Evolutionary conservation across 2,888 invertebrate species (phyloP), one percentile per base, ranked within the genome.

Genomic region (Hololepta plana): DNA sequence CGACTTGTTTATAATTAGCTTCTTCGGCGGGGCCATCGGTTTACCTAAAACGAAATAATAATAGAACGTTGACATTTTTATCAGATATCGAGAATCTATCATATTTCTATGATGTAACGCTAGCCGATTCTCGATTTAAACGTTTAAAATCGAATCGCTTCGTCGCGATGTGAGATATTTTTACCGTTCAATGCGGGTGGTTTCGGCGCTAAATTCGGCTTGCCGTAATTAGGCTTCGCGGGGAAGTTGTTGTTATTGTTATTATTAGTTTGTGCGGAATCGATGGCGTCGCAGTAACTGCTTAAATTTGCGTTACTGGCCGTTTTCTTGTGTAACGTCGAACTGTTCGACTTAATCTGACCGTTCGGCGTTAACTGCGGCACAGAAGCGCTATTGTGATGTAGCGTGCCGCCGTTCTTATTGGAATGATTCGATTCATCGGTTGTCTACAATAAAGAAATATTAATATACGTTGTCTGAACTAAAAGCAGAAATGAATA

Each of bases 181-280:
- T 45, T 44, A 47, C 52, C 46, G 29, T 59, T 55, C 23, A 65
- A 39, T 38, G 60, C 58, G 5, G 82, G 81, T 12, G 85, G 85
- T 52, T 81, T 82, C 2, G 85, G 85, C 13, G 84, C 84, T 37
- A 84, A 54, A 51, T 77, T 68, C 12, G 82, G 84, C 54, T 85
- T 87, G 26, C 81, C 81, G 57, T 72, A 67, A 44, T 64, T 44
- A 50, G 64, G 63, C 35, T 62, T 55, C 38, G 58, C 55, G 15
- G 24, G 26, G 16, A 35, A 32, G 24, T 38, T 35, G 26, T 30
- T 31, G n/a, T n/a, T n/a, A n/a, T n/a, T n/a, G 24, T 38, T 35
- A 23, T 24, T 28, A 12, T 27, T 23, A 34, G 43, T 41, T 29
- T 32, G 30, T 27, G 35, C 12, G 1, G 24, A 24, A 30, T 33